These are phyloP conservation scores for Menura novaehollandiae DNA, from an alignment of 2,113 vertebrate species.

Conservation along the genomic window DNA sequence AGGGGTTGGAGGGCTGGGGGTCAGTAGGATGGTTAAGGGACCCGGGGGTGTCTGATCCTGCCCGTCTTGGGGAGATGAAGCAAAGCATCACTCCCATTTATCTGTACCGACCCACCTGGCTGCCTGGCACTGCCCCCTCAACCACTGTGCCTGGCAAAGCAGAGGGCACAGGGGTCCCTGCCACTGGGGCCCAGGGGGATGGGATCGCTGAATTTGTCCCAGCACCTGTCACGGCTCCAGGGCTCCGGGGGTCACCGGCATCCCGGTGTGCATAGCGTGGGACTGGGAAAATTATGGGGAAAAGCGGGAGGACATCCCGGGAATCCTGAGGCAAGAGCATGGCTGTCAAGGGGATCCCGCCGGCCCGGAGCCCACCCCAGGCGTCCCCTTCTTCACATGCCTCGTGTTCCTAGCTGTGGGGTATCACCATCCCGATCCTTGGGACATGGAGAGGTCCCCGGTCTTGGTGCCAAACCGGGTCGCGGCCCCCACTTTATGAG, in stretches of 20 bases:
- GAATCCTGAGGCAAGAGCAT: not conserved
- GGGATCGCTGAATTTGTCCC: not conserved
- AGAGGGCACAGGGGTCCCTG: not conserved
- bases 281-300: not conserved
- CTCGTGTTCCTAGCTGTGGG: not conserved
- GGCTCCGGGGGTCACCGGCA: fast-evolving
- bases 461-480: not conserved
- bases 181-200: not conserved
- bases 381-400: not conserved
- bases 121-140: not conserved
- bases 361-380: not conserved
- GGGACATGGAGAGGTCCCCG: no score
- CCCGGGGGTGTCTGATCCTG: not conserved
- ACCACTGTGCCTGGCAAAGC: not conserved
- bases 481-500: not conserved
- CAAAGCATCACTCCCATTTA: not conserved
- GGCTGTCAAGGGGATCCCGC: not conserved
- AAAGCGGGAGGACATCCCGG: not conserved
- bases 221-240: not conserved
- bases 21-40: not conserved
- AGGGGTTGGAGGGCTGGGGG: not conserved
- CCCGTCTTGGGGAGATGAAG: not conserved
- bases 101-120: not conserved
- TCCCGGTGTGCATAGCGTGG: not conserved
- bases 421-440: not conserved